phyloP scores from a whole-genome alignment of 2,888 invertebrate genomes.

The Chloroclystis v-ata region DNA sequence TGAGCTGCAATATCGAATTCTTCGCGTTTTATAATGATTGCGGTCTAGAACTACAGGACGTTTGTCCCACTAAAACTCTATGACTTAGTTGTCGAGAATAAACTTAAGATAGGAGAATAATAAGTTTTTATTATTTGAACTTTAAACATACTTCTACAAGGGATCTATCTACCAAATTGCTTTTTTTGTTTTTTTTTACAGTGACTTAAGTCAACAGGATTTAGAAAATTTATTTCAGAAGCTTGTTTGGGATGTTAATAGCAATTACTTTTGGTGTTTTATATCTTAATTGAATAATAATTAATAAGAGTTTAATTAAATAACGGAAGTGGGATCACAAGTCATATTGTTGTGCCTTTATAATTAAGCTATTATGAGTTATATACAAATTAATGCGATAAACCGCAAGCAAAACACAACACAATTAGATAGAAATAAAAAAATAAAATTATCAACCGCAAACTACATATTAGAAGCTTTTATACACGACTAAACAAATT shows the following conservation, averaged over 20 bases:
- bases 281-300: too few species aligned
- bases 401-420: constrained; percentile 38
- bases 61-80: constrained; percentile 54
- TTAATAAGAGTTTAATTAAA: too few species aligned
- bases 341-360: constrained; percentile 25
- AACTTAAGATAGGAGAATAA: constrained; percentile 54
- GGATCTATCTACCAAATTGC: constrained; percentile 36
- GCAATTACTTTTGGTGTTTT: neutral
- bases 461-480: constrained; percentile 51
- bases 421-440: constrained; percentile 37
- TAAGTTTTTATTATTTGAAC: constrained; percentile 51
- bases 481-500: constrained; percentile 59
- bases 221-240: neutral
- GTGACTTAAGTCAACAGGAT: constrained; percentile 1
- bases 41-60: constrained; percentile 34
- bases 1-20: neutral
- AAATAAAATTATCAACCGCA: constrained; percentile 40
- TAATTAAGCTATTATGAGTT: constrained; percentile 15
- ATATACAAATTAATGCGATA: constrained; percentile 3
- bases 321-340: constrained; percentile 15
- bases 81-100: constrained; percentile 68
- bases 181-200: neutral
- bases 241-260: neutral
- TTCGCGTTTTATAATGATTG: neutral
- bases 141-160: constrained; percentile 41